Percentiles rank a stretch among this genome's conserved stretches.
Evolutionary conservation across 1,140 invertebrate species (phyloP).

Genomic region (Papilio dardanus): DNA sequence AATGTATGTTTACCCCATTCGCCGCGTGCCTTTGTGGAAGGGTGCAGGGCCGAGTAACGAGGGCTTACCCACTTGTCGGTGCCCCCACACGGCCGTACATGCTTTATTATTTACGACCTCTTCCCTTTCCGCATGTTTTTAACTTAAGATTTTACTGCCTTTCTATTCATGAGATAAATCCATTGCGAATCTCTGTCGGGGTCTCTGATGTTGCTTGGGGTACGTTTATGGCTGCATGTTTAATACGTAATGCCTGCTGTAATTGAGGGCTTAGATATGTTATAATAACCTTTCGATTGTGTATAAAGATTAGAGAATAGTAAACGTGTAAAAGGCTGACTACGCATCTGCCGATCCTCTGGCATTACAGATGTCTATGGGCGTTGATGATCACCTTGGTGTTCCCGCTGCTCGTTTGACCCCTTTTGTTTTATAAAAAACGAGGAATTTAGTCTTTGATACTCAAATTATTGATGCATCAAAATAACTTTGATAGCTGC

Average conservation of each 20-base stretch:
- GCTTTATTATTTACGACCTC: slow-evolving; percentile 78
- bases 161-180: slow-evolving; percentile 73
- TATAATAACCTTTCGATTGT: too few species aligned
- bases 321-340: too few species aligned
- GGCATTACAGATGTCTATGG: too few species aligned
- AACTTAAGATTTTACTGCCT: slow-evolving; percentile 78
- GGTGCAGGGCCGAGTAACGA: slow-evolving; percentile 67
- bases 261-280: slow-evolving; percentile 5
- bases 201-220: slow-evolving; percentile 44
- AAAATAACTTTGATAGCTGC: too few species aligned
- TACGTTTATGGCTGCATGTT: slow-evolving; percentile 32
- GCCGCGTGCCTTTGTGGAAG: slow-evolving; percentile 66
- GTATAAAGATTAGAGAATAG: neutral
- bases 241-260: slow-evolving; percentile 22
- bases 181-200: slow-evolving; percentile 48
- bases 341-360: too few species aligned
- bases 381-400: too few species aligned
- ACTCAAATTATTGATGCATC: neutral
- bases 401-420: too few species aligned
- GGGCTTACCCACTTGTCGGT: slow-evolving; percentile 63
- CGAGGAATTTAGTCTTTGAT: neutral
- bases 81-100: slow-evolving; percentile 65
- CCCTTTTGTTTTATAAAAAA: too few species aligned
- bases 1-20: slow-evolving; percentile 74
- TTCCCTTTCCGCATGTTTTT: slow-evolving; percentile 75